Conservation (phyloP, 2,797 vertebrate species). For the Anniella stebbinsi region DNA sequence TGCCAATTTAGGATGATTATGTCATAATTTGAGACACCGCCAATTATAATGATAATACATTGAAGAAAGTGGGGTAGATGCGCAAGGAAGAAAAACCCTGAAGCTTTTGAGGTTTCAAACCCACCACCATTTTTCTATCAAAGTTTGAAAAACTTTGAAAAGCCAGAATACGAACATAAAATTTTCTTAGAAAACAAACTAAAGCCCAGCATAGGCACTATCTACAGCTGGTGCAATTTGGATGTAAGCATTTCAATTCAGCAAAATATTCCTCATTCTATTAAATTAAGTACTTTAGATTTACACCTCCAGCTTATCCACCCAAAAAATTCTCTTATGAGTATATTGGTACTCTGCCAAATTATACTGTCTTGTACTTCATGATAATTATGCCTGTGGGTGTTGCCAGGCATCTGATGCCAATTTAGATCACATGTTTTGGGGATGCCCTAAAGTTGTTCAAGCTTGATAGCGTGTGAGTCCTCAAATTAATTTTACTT, state of each 20-base stretch:
- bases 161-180: not conserved
- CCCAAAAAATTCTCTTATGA: not conserved
- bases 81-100: too few relatives aligned
- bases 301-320: conserved; percentile 1
- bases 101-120: not conserved
- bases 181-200: not conserved
- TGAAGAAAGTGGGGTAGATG: not conserved
- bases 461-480: not conserved
- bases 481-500: not conserved
- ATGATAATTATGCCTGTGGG: not conserved
- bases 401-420: not conserved
- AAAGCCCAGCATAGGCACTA: not conserved
- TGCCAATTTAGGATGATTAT: not conserved
- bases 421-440: conserved; percentile 1
- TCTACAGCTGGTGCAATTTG: not conserved
- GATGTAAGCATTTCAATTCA: conserved; percentile 4
- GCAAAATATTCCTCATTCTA: conserved; percentile 5
- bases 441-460: not conserved
- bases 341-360: not conserved
- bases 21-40: not conserved
- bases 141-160: not conserved
- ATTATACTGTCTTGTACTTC: conserved; percentile 9
- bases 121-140: not conserved
- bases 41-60: not conserved
- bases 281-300: conserved; percentile 7